Percentiles rank a stretch among this genome's conserved stretches.
Conservation (phyloP, 2,113 vertebrate genomes). For the Nicator chloris region DNA sequence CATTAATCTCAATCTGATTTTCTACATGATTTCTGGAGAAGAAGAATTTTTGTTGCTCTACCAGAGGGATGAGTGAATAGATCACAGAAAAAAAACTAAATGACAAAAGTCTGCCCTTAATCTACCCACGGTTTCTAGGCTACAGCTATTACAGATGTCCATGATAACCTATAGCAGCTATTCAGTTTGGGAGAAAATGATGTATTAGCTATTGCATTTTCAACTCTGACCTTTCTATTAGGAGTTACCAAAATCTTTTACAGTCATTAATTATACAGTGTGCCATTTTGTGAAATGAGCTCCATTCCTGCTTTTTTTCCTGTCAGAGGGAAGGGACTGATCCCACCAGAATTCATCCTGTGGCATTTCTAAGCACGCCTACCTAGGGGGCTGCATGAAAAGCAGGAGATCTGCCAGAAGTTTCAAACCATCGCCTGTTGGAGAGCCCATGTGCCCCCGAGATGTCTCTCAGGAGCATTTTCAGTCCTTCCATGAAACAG, state of each 20-base stretch:
- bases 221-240: conserved; percentile 23
- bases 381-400: neutral
- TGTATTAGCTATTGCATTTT: neutral
- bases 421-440: neutral
- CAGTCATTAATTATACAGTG: neutral
- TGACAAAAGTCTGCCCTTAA: neutral
- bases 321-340: neutral
- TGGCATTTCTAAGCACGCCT: neutral
- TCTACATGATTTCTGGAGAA: neutral
- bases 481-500: neutral
- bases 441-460: neutral
- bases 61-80: conserved; percentile 2
- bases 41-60: neutral
- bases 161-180: neutral
- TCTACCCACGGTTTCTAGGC: neutral
- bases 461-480: neutral
- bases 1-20: neutral
- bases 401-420: neutral
- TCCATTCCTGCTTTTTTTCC: neutral
- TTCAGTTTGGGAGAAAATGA: neutral
- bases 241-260: conserved; percentile 14
- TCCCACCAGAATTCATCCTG: neutral
- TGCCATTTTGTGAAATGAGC: neutral
- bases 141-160: conserved; percentile 6
- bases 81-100: conserved; percentile 13